phyloP scores from a whole-genome alignment of 2,888 invertebrate species.

The Chironomus tentans region DNA sequence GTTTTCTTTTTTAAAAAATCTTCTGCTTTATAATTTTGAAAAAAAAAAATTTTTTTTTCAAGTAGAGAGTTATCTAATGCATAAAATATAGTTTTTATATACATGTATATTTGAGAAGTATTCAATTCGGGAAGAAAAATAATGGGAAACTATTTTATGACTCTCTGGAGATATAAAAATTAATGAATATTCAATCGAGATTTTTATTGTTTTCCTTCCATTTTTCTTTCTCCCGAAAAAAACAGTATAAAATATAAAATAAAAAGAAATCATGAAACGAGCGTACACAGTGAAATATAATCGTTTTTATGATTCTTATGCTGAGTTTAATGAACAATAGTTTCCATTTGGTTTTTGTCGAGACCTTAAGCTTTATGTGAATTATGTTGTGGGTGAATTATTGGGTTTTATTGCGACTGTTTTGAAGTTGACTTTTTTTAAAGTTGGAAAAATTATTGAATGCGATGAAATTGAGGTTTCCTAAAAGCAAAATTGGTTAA shows the following conservation, averaged over 20 bases:
- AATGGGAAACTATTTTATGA: slow-evolving; percentile 24
- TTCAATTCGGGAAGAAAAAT: background rate
- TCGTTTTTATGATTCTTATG: background rate
- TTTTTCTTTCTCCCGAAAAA: background rate
- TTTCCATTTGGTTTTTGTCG: background rate
- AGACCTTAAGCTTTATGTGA: background rate
- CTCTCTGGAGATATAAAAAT: slow-evolving; percentile 6
- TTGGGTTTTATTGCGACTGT: too few species aligned
- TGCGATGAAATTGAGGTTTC: too few species aligned
- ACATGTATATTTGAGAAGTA: too few species aligned
- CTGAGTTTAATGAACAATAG: slow-evolving; percentile 10
- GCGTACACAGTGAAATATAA: background rate
- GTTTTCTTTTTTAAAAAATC: too few species aligned
- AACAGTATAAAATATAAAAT: too few species aligned
- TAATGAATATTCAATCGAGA: slow-evolving; percentile 25
- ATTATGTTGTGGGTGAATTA: background rate
- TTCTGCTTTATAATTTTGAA: too few species aligned
- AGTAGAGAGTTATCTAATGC: too few species aligned
- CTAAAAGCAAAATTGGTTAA: too few species aligned
- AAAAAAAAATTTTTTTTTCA: too few species aligned
- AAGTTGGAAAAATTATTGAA: too few species aligned
- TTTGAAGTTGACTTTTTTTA: too few species aligned
- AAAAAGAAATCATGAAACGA: background rate
- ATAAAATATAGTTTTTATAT: too few species aligned
- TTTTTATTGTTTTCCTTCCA: slow-evolving; percentile 19